phyloP scores from a whole-genome alignment of 2,888 invertebrate species.

The Spialia ferax region DNA sequence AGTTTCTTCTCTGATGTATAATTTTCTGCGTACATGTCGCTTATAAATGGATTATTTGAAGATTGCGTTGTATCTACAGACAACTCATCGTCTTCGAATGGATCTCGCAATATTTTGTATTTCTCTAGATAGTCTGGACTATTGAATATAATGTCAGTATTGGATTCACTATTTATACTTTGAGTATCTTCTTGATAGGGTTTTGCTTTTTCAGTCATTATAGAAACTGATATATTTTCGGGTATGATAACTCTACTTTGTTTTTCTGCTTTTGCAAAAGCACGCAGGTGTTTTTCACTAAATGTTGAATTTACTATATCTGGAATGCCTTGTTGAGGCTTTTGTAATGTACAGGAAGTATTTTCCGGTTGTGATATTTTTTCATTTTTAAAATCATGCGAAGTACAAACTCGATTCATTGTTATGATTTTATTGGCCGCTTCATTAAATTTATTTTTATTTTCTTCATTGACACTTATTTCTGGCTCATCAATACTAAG shows the following conservation, averaged over 20 bases:
- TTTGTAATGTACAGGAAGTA: slow-evolving; percentile 44
- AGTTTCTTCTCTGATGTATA: too few species aligned
- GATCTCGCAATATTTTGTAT: slow-evolving; percentile 53
- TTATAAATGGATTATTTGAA: slow-evolving; percentile 69
- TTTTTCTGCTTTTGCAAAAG: slow-evolving; percentile 58
- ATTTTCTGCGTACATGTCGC: slow-evolving; percentile 61
- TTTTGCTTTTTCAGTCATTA: slow-evolving; percentile 65
- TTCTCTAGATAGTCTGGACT: slow-evolving; percentile 54
- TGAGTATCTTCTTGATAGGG: slow-evolving; percentile 22
- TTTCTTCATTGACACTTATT: slow-evolving; percentile 3
- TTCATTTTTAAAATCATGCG: slow-evolving; percentile 54
- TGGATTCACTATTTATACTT: slow-evolving; percentile 25
- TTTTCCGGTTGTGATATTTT: slow-evolving; percentile 46
- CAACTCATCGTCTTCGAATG: slow-evolving; percentile 57
- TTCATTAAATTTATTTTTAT: slow-evolving; percentile 59
- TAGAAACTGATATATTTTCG: slow-evolving; percentile 71
- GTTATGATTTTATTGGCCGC: slow-evolving; percentile 63
- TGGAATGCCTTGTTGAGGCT: slow-evolving; percentile 68
- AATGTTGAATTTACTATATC: slow-evolving; percentile 81
- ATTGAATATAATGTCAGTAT: slow-evolving; percentile 34
- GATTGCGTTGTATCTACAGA: slow-evolving; percentile 57
- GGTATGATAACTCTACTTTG: slow-evolving; percentile 72
- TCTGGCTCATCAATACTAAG: slow-evolving; percentile 26
- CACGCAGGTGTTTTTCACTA: slow-evolving; percentile 59
- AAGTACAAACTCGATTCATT: slow-evolving; percentile 68